Conservation (phyloP, 2,113 vertebrate genomes). For the Myotis yumanensis region DNA sequence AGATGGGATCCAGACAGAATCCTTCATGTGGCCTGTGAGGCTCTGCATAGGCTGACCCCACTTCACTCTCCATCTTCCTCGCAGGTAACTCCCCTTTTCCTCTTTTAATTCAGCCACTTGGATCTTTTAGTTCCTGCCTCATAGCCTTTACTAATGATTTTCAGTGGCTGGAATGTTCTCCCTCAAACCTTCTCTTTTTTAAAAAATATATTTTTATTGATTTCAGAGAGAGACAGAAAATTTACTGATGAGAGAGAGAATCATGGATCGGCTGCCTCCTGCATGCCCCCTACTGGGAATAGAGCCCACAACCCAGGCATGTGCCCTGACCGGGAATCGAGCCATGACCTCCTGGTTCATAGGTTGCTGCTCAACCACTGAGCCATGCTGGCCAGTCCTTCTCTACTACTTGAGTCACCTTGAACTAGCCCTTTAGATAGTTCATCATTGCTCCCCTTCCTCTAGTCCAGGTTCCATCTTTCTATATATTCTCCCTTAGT, state of each 20-base stretch:
- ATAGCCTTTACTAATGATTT: neutral
- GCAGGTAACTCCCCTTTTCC: neutral
- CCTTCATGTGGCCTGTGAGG: neutral
- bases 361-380: too few species aligned
- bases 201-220: too few species aligned
- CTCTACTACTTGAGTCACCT: neutral
- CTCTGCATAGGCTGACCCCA: neutral
- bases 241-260: too few species aligned
- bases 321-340: too few species aligned
- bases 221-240: too few species aligned
- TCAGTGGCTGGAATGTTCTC: neutral
- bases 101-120: neutral
- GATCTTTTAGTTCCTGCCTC: neutral
- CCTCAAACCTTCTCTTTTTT: neutral
- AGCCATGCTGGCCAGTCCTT: too few species aligned
- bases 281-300: too few species aligned
- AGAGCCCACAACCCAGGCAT: too few species aligned
- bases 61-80: neutral
- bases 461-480: fast-evolving
- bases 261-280: too few species aligned
- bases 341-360: too few species aligned
- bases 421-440: neutral
- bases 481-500: neutral
- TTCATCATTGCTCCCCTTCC: neutral
- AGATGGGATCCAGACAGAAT: neutral